Evolutionary conservation across 2,797 vertebrate genomes (phyloP).

Genomic region (Helarctos malayanus): DNA sequence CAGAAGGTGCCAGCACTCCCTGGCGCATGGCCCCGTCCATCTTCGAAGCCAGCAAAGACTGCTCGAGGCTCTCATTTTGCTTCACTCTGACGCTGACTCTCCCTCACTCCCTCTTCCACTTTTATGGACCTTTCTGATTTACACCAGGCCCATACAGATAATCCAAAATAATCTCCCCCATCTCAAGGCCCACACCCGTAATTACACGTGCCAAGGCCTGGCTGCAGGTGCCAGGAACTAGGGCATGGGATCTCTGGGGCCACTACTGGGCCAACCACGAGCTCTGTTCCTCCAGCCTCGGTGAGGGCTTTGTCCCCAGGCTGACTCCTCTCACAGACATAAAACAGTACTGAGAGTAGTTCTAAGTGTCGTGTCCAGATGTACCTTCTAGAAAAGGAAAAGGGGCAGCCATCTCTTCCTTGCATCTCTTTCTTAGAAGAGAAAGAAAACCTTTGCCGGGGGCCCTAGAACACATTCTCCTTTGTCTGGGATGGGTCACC

Average conservation of each 20-base stretch:
- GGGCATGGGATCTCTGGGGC: not conserved
- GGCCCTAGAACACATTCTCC: not conserved
- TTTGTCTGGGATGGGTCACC: not conserved
- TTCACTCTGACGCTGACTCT: not conserved
- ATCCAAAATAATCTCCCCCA: not conserved
- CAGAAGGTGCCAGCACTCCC: not conserved
- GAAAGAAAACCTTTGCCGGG: not conserved
- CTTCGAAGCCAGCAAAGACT: not conserved
- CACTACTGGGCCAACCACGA: too few species aligned
- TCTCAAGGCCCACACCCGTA: not conserved
- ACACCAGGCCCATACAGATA: not conserved
- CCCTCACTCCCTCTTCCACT: not conserved
- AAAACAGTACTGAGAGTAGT: not conserved
- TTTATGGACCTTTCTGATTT: not conserved
- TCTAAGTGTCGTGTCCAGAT: not conserved
- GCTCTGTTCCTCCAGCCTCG: not conserved
- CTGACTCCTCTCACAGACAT: not conserved
- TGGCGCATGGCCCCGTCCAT: not conserved
- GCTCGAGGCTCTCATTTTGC: not conserved
- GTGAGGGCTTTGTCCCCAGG: not conserved
- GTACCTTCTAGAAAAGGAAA: not conserved
- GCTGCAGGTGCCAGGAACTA: not conserved
- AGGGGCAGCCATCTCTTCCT: not conserved
- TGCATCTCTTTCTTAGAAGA: not conserved
- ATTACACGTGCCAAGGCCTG: not conserved